Percentiles rank a stretch among this genome's conserved stretches.
phyloP scores from a whole-genome alignment of 2,888 invertebrate species.

The Temnothorax unifasciatus region DNA sequence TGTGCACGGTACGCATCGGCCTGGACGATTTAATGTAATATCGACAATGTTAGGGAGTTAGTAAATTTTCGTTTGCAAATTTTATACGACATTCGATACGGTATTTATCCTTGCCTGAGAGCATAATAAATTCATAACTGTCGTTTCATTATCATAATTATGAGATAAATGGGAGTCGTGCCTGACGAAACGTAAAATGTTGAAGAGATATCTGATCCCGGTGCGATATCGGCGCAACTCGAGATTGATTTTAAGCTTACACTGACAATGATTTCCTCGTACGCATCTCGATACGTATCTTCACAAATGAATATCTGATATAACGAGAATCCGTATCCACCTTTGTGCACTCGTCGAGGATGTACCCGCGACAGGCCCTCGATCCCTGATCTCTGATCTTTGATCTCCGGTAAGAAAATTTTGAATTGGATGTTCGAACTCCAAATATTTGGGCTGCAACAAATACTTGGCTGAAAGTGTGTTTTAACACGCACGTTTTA shows the following conservation, averaged over 20 bases:
- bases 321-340: conserved; percentile 22
- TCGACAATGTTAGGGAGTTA: neutral
- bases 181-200: neutral
- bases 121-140: neutral
- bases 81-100: neutral
- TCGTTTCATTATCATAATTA: neutral
- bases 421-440: neutral
- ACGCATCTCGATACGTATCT: conserved; percentile 15
- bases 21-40: neutral
- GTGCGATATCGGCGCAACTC: neutral
- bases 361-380: neutral
- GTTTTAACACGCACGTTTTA: neutral
- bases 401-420: conserved; percentile 40
- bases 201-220: conserved; percentile 1
- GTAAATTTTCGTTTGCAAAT: neutral
- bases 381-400: conserved; percentile 51
- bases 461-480: neutral
- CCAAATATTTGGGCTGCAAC: neutral
- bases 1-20: neutral
- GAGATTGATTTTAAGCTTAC: conserved; percentile 23
- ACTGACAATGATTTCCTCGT: neutral
- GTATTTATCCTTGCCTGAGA: neutral
- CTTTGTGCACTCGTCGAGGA: conserved; percentile 10
- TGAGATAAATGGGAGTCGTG: neutral
- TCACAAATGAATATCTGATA: conserved; percentile 29